phyloP scores from a whole-genome alignment of 2,797 vertebrate genomes.

The Periparus ater region DNA sequence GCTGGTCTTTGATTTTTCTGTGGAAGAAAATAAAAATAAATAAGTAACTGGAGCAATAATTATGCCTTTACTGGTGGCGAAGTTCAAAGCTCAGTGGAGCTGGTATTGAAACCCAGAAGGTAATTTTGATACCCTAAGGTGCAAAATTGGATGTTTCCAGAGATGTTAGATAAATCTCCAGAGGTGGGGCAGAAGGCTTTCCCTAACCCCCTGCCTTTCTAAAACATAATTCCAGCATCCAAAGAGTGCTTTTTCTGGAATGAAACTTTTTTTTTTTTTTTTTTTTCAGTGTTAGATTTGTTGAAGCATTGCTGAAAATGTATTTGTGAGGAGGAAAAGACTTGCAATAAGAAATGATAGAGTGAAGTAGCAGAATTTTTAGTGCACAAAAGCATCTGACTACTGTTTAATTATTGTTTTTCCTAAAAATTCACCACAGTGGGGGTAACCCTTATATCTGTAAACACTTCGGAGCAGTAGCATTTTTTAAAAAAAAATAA shows the following conservation, averaged over 20 bases:
- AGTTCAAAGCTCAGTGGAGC: neutral
- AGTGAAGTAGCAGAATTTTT: neutral
- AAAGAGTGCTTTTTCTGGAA: neutral
- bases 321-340: neutral
- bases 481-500: neutral
- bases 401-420: neutral
- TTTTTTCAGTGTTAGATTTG: neutral
- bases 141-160: neutral
- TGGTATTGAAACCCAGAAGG: neutral
- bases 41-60: neutral
- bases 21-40: neutral
- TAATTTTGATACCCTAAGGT: neutral
- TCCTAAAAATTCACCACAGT: neutral
- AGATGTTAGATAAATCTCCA: neutral
- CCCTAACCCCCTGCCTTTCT: neutral
- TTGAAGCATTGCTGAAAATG: neutral
- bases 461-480: neutral
- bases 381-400: neutral
- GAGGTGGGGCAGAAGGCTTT: neutral
- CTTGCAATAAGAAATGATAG: neutral
- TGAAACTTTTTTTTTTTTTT: neutral
- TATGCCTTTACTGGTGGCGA: neutral
- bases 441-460: neutral
- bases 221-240: neutral
- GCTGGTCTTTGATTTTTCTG: slow-evolving; percentile 19